Evolutionary conservation across 2,113 vertebrate genomes (phyloP), one percentile per base, ranked within the genome.

Genomic region (Megaptera novaeangliae): DNA sequence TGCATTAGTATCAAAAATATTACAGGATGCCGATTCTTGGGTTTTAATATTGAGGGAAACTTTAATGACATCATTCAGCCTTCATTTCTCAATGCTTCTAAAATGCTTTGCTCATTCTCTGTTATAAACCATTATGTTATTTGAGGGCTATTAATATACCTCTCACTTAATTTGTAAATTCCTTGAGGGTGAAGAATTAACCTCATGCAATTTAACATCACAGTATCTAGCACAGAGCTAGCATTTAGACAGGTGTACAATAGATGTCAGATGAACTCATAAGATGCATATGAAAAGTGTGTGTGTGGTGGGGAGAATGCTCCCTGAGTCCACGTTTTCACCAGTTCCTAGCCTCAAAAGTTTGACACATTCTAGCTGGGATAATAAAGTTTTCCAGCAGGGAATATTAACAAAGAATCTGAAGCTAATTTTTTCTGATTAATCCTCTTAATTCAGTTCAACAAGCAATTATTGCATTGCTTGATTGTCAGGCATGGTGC

Each of bases 381-480:
- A 82, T 77, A 55, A 61, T 61, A 63, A 69, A 21, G 0, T 61
- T 88, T 83, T 9, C 71, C 1, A 75, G 29, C 0, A 81, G 9
- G 27, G 20, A 82, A 81, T n/a, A 71, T 61, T 88, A 83, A 36
- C 21, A 57, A 78, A 68, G 81, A 46, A 61, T 7, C 2, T 18
- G 2, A 64, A 61, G n/a, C 0, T 83, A 55, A 7, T 14, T 84
- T 75, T 93, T 83, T 72, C 36, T 69, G 3, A 87, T 88, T 81
- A 87, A 57, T 61, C 9, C 31, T 94, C 14, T 96, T 78, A 83
- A 78, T 77, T 74, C 14, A 66, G 10, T 71, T 74, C 14, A 80
- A 52, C 6, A 88, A 63, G 17, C 1, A 83, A 46, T 71, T 82
- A 52, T 4, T 44, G 25, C 8, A 2, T 21, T 41, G 66, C 1